Conservation (phyloP, 2,888 invertebrate species). For the Cheilosia variabilis region DNA sequence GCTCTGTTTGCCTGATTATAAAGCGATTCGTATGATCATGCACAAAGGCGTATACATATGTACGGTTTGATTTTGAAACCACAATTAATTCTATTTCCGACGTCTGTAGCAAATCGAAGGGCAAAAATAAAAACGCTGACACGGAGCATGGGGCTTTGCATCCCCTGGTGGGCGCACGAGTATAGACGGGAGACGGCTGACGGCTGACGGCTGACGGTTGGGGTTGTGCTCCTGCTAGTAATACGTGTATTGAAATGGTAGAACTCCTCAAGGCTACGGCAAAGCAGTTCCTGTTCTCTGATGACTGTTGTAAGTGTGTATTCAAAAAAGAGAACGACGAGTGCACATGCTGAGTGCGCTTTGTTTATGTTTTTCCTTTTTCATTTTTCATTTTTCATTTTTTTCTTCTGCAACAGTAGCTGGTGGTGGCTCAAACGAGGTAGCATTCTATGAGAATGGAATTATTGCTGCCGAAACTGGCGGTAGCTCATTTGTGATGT, state of each 20-base stretch:
- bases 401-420: not conserved
- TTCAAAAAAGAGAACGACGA: not conserved
- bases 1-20: constrained; percentile 47
- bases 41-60: constrained; percentile 6
- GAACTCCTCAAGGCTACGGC: constrained; percentile 5
- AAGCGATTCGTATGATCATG: constrained; percentile 30
- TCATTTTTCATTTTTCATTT: not conserved
- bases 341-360: not conserved
- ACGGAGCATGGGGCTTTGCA: not conserved
- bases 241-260: not conserved
- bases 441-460: not conserved
- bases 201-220: not conserved
- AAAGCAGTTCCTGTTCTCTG: constrained; percentile 18
- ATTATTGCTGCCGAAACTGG: not conserved
- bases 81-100: constrained; percentile 57
- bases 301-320: not conserved
- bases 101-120: constrained; percentile 41
- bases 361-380: not conserved
- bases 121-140: not conserved
- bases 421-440: not conserved
- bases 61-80: constrained; percentile 41
- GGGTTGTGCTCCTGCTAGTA: not conserved
- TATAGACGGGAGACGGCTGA: not conserved
- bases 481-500: constrained; percentile 4
- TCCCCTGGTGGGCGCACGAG: no score